Conservation (phyloP, 2,888 invertebrate genomes). For the Subacronicta megacephala region DNA sequence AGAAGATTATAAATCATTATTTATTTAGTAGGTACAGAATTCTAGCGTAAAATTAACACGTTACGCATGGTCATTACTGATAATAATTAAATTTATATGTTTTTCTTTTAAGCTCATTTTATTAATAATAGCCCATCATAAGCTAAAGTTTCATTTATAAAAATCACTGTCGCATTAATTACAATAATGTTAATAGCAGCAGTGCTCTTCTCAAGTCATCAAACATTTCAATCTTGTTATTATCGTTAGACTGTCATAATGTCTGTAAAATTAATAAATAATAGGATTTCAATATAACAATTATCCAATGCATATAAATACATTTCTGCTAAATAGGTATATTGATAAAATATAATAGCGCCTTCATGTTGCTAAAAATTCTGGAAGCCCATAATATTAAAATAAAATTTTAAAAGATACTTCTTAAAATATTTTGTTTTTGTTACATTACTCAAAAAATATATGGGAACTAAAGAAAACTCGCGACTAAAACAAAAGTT, state of each 20-base stretch:
- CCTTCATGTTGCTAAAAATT: neutral
- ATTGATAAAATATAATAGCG: too few species aligned
- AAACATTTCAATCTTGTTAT: constrained; percentile 13
- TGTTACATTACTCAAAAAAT: too few species aligned
- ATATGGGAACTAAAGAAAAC: too few species aligned
- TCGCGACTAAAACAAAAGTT: too few species aligned
- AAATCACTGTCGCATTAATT: constrained; percentile 6
- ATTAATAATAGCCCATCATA: constrained; percentile 14
- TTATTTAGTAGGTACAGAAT: constrained; percentile 44
- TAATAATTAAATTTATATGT: constrained; percentile 13
- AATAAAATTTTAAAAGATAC: neutral
- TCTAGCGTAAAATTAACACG: constrained; percentile 16
- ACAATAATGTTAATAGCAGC: constrained; percentile 10
- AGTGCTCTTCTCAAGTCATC: constrained; percentile 14
- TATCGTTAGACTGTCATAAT: constrained; percentile 9
- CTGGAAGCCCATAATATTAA: constrained; percentile 20
- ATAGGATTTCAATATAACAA: constrained; percentile 9
- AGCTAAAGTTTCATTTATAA: constrained; percentile 7
- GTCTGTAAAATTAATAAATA: constrained; percentile 46
- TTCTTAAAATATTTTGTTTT: neutral
- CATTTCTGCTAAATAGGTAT: neutral
- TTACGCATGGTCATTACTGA: constrained; percentile 17
- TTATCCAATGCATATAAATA: constrained; percentile 6
- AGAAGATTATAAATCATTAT: constrained; percentile 33
- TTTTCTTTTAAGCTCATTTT: constrained; percentile 27